A percentile compares a stretch with the other conserved stretches of the same genome.
Evolutionary conservation across 2,797 vertebrate species (phyloP).

Genomic region (Urophycis tenuis): DNA sequence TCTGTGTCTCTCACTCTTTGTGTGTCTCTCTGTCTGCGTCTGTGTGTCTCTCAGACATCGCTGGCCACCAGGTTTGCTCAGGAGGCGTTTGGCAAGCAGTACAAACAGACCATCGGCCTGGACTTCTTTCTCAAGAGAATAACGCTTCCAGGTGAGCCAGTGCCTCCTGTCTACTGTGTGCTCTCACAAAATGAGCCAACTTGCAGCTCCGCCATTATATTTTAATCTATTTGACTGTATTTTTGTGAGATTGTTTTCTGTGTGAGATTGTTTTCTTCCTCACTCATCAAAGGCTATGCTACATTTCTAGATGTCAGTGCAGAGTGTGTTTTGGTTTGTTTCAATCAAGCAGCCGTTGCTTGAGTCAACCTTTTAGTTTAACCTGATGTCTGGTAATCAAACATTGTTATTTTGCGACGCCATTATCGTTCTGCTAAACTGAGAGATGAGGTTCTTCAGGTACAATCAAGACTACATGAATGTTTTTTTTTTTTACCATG

Average conservation of each 20-base stretch:
- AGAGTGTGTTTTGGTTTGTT: too few relatives aligned
- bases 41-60: conserved; percentile 83
- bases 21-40: neutral
- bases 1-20: too few relatives aligned
- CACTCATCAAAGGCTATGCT: too few relatives aligned
- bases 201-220: neutral
- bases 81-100: conserved; percentile 98
- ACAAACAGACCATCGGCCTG: conserved; percentile 98
- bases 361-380: neutral
- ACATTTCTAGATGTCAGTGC: neutral
- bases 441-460: conserved; percentile 17
- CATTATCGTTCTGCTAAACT: neutral
- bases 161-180: neutral
- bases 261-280: too few relatives aligned
- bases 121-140: conserved; percentile 99
- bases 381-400: neutral
- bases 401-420: conserved; percentile 21
- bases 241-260: too few relatives aligned
- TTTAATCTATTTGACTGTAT: neutral
- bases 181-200: neutral
- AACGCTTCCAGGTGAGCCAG: conserved; percentile 90
- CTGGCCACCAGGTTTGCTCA: conserved; percentile 94
- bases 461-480: conserved; percentile 9
- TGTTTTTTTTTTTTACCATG: too few relatives aligned
- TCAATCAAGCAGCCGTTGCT: neutral